A percentile compares a stretch with the other conserved stretches of the same genome.
Conservation (phyloP, 2,113 vertebrate species). For the Pachyramphus minor region DNA sequence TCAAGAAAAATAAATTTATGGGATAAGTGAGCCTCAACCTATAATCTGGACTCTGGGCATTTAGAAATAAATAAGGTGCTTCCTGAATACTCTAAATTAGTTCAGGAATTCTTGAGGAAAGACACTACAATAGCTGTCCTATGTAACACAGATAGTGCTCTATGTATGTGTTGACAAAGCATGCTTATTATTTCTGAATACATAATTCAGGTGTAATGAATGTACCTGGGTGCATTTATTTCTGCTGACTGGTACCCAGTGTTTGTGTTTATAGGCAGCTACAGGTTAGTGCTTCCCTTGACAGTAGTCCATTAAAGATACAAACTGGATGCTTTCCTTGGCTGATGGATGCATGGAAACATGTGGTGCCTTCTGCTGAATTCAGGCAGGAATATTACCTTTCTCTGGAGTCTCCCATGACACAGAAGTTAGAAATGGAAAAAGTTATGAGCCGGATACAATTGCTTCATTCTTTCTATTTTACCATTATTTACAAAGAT, state of each 20-base stretch:
- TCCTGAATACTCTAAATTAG: conserved; percentile 38
- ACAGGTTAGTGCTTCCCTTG: conserved; percentile 10
- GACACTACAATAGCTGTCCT: neutral
- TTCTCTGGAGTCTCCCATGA: neutral
- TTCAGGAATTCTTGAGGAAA: neutral
- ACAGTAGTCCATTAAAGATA: neutral
- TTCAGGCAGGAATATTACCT: neutral
- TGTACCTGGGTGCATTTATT: neutral
- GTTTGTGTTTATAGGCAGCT: neutral
- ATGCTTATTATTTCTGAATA: conserved; percentile 17
- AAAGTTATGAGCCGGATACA: neutral
- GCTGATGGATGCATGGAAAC: neutral
- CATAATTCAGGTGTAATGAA: conserved; percentile 29
- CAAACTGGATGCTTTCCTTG: neutral
- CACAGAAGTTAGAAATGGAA: neutral
- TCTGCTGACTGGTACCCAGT: conserved; percentile 18
- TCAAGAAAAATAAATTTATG: conserved; percentile 71
- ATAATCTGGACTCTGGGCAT: conserved; percentile 37
- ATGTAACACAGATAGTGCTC: conserved; percentile 12
- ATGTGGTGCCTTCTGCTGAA: neutral
- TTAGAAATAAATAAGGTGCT: conserved; percentile 39
- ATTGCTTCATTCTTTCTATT: neutral
- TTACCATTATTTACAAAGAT: neutral
- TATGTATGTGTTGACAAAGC: conserved; percentile 12
- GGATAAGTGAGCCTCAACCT: conserved; percentile 42